Conservation (phyloP, 1,140 invertebrate species). For the Wasmannia auropunctata region DNA sequence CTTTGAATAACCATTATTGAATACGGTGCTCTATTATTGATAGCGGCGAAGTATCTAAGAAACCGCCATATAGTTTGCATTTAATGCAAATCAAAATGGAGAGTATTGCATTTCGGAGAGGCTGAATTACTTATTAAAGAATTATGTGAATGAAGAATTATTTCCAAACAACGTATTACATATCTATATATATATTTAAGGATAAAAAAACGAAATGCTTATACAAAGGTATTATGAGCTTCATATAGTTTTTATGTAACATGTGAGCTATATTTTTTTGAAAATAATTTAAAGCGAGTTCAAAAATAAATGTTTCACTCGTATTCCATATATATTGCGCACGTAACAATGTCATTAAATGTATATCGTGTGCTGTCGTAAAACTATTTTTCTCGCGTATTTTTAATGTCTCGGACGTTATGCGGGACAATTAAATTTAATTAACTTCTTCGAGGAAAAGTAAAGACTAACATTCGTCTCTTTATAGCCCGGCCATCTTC, state of each 20-base stretch:
- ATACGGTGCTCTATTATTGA: constrained; percentile 38
- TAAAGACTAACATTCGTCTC: background rate
- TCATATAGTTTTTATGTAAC: background rate
- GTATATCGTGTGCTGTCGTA: background rate
- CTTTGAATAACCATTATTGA: constrained; percentile 58
- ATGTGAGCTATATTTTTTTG: background rate
- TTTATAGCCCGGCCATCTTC: background rate
- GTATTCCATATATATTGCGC: background rate
- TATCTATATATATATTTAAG: background rate
- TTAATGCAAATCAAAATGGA: background rate
- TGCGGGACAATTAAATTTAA: background rate
- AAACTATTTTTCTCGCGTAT: background rate
- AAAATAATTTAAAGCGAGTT: background rate
- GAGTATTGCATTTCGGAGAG: background rate
- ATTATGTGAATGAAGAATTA: background rate
- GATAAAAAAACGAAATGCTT: background rate
- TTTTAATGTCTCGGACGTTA: background rate
- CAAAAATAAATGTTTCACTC: background rate
- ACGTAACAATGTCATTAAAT: background rate
- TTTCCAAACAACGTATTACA: background rate
- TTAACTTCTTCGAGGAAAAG: background rate
- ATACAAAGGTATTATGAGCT: background rate
- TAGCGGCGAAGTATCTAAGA: background rate
- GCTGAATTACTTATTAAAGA: background rate
- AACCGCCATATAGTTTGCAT: background rate